Base-by-base conservation (phyloP, 2,113 vertebrate species). In the Takifugu flavidus region DNA sequence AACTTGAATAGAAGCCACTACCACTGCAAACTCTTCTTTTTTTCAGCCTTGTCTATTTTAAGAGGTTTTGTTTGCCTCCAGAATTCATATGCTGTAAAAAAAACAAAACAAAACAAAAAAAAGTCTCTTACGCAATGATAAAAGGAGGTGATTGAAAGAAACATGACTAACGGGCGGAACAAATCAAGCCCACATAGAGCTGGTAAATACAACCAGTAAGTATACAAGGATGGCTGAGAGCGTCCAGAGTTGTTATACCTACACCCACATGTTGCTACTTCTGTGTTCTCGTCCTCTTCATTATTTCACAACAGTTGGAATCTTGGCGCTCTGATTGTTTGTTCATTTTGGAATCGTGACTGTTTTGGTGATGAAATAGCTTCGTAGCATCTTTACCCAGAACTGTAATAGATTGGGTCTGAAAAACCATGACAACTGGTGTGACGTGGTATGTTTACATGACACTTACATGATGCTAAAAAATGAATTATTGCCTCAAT, bases 161-260 rank as follows among this genome's bases (percentile, higher is more conserved):
- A 45, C 31, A 51, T 57, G 27, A 62, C 44, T 42, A 53, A 56
- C 12, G 28, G 52, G 20, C 43, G n/a, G n/a, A 56, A 43, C 45
- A 53, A 47, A 46, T 51, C 47, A 42, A 8, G 47, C 64, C 56
- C 57, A 64, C 77, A 65, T 64, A 42, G 56, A 27, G 13, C 25
- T 11, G 54, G 49, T 10, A 39, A 70, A 58, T 53, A 63, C 62
- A 64, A 61, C 52, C 15, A 45, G 34, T 39, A 52, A 71, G 26
- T 47, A 61, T 73, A 50, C 61, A 65, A 67, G 59, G 44, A 61
- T 77, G 44, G 66, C 56, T 62, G 49, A 64, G 60, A 53, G 43
- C 55, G 54, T 43, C 61, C 34, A 20, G 53, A 63, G 50, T 34
- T 26, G 34, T 6, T 6, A 20, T 27, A 53, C 47, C 54, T 28